These are phyloP conservation scores for Paracanthobrama guichenoti DNA, from an alignment of 2,113 vertebrate species.

Conservation along the genomic window DNA sequence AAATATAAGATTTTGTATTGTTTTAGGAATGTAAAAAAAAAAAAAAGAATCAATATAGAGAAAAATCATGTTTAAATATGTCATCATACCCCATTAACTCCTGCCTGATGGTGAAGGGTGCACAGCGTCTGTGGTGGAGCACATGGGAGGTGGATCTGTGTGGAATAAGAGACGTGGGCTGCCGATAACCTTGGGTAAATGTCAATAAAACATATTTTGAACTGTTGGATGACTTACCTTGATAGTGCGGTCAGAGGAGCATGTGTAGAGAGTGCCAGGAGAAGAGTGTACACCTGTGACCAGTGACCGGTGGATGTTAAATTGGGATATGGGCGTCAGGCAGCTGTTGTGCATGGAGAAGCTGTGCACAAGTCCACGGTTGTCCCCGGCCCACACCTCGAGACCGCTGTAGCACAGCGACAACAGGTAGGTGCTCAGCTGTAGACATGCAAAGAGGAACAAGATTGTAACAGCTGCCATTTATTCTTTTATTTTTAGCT, in stretches of 20 bases:
- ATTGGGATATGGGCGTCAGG: constrained; percentile 76
- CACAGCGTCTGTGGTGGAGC: constrained; percentile 85
- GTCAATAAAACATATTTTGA: background rate
- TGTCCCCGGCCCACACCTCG: constrained; percentile 91
- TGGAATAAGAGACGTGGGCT: background rate
- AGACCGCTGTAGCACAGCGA: constrained; percentile 82
- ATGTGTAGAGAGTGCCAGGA: constrained; percentile 83
- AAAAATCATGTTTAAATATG: background rate
- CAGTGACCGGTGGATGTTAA: constrained; percentile 84
- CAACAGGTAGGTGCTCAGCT: constrained; percentile 86
- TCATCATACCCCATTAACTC: constrained; percentile 82
- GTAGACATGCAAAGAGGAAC: background rate
- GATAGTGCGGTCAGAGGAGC: constrained; percentile 84
- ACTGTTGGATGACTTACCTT: constrained; percentile 68
- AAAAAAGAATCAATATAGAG: background rate
- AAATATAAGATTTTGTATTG: background rate
- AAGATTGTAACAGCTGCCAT: background rate
- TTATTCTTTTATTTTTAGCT: background rate
- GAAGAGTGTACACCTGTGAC: constrained; percentile 86
- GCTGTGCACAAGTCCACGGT: constrained; percentile 80
- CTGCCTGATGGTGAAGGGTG: constrained; percentile 75
- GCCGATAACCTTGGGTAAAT: background rate
- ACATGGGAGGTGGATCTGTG: constrained; percentile 86
- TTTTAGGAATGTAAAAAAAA: background rate
- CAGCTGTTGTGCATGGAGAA: constrained; percentile 75